Evolutionary conservation across 2,113 vertebrate genomes (phyloP).

Genomic region (Noctilio leporinus): DNA sequence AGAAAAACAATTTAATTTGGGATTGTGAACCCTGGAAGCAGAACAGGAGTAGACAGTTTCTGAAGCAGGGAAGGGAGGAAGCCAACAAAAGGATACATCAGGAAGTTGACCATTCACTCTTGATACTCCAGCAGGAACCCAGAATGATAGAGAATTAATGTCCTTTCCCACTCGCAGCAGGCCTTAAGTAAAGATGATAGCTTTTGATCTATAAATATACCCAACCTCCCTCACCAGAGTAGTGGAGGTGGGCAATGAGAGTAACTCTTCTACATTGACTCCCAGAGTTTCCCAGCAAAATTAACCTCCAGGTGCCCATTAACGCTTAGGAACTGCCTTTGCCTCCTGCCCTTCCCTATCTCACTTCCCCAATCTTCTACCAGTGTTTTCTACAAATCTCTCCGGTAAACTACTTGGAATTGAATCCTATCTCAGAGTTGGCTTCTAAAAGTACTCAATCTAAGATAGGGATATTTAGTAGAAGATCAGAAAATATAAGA

Average conservation of each 20-base stretch:
- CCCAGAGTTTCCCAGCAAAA: neutral
- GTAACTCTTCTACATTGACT: neutral
- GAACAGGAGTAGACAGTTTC: neutral
- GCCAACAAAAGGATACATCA: neutral
- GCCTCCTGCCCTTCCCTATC: neutral
- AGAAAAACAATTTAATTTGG: neutral
- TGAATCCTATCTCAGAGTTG: neutral
- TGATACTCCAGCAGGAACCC: neutral
- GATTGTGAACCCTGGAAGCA: neutral
- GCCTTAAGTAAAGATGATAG: neutral
- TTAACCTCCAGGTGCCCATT: neutral
- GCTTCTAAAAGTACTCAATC: neutral
- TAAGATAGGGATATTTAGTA: neutral
- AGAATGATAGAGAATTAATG: neutral
- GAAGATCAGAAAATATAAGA: neutral
- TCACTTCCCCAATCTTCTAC: neutral
- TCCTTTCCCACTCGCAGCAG: neutral
- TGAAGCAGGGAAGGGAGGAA: neutral
- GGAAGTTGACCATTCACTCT: neutral
- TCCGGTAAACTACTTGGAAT: neutral
- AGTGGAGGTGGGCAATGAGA: neutral
- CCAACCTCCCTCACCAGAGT: neutral
- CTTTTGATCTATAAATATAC: neutral
- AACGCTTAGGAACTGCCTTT: neutral
- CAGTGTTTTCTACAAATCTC: neutral